These are phyloP conservation scores for Phaethornis superciliosus DNA, from an alignment of 2,113 vertebrate genomes.

Conservation along the genomic window DNA sequence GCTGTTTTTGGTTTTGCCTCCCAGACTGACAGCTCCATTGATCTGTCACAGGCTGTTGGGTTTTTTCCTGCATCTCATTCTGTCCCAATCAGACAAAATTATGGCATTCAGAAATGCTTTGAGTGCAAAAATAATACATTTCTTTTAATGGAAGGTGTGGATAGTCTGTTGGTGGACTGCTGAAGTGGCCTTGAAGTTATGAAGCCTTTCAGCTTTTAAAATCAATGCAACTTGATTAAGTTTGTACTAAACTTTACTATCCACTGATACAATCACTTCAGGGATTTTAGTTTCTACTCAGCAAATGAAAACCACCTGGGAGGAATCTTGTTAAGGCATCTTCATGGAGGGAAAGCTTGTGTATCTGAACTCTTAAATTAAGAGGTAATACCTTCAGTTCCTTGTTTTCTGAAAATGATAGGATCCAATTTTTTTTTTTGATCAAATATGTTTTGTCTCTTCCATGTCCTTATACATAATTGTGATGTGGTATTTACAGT, in stretches of 20 bases:
- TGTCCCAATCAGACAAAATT: not conserved
- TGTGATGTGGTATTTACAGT: not conserved
- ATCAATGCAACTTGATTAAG: not conserved
- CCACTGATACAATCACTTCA: not conserved
- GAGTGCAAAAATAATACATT: not conserved
- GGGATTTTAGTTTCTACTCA: not conserved
- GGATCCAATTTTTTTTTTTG: not conserved
- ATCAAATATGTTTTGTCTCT: not conserved
- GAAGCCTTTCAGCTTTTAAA: not conserved
- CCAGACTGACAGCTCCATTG: not conserved
- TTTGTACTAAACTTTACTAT: not conserved
- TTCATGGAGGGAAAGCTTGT: not conserved
- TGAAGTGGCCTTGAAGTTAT: not conserved
- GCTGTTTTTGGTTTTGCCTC: slow-evolving; percentile 13
- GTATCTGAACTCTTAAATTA: not conserved
- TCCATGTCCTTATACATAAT: not conserved
- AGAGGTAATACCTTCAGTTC: not conserved
- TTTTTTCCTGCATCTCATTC: not conserved
- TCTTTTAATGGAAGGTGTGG: not conserved
- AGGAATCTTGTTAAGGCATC: not conserved
- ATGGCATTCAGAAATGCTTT: not conserved
- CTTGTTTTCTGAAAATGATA: not conserved
- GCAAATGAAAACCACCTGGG: not conserved
- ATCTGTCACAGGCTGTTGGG: not conserved
- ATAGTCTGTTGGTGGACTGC: not conserved